Conservation (phyloP, 2,113 vertebrate genomes). For the Pleuronectes platessa region DNA sequence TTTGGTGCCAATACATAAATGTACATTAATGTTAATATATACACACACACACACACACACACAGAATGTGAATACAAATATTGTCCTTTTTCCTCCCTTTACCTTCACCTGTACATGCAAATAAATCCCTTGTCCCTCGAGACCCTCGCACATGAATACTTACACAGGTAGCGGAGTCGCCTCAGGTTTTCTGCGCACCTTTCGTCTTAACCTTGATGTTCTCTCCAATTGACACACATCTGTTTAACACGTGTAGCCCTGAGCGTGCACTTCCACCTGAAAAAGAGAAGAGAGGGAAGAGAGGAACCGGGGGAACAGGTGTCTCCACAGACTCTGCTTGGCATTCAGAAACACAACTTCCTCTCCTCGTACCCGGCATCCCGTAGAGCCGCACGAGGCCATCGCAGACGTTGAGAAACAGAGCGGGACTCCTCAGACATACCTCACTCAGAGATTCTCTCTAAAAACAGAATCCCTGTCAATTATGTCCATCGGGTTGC, state of each 20-base stretch:
- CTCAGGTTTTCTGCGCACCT: slow-evolving; percentile 59
- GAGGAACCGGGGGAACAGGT: slow-evolving; percentile 22
- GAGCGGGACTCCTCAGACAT: slow-evolving; percentile 2
- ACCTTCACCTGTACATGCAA: slow-evolving; percentile 42
- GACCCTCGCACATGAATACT: slow-evolving; percentile 58
- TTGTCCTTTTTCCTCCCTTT: neutral
- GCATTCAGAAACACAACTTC: slow-evolving; percentile 53
- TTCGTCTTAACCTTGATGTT: slow-evolving; percentile 76
- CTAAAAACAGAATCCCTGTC: neutral
- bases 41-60: neutral
- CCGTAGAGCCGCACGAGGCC: slow-evolving; percentile 29
- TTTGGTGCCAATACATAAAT: neutral
- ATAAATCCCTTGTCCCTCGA: slow-evolving; percentile 36
- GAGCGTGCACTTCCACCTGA: slow-evolving; percentile 63
- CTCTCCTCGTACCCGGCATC: slow-evolving; percentile 36
- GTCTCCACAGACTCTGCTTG: slow-evolving; percentile 43
- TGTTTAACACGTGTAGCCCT: slow-evolving; percentile 70
- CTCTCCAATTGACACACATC: slow-evolving; percentile 66
- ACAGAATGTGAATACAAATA: neutral
- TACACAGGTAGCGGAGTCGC: slow-evolving; percentile 56
- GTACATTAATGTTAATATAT: neutral
- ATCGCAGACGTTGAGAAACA: slow-evolving; percentile 17
- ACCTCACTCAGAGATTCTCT: neutral
- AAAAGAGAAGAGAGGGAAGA: slow-evolving; percentile 33
- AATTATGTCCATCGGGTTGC: neutral